Base-by-base conservation (phyloP, 2,888 invertebrate genomes). In the Thysanoteuthis rhombus region DNA sequence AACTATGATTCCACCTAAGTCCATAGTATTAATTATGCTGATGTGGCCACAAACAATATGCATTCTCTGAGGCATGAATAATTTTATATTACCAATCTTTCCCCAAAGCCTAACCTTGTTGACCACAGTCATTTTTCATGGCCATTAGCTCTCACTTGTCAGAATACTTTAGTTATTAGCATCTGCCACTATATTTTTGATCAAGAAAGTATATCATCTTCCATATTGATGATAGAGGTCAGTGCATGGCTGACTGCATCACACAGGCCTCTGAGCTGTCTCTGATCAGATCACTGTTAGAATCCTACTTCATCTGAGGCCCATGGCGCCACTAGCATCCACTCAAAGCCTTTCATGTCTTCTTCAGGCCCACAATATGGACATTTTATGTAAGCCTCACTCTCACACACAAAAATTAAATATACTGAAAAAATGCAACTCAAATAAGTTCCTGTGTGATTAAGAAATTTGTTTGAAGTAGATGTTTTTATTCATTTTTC, bases 11-110 rank as follows among this genome's bases (percentile, higher is more conserved):
- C n/a, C n/a, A 75, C 75, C 75, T 75, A 75, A 36, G 75, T 75
- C 75, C 75, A 36, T 36, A 75, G 75, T 75, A 75, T 75, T 75
- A 75, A 75, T 75, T 75, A 75, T 75, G 75, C 75, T n/a, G 75
- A 75, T 75, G n/a, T n/a, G 19, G 75, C 75, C 75, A 75, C n/a
- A 36, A 75, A 75, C n/a, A 36, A 75, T 75, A 75, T 75, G 75
- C 75, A 75, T 75, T 75, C 75, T 75, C n/a, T 75, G n/a, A n/a
- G 75, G 75, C 75, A 75, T 75, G 75, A 75, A 75, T 75, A 75
- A 75, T 75, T 75, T 75, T 75, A 75, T 75, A 75, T 75, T 75
- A 75, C 75, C 75, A 75, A 75, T 75, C 75, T 75, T 75, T 75
- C 75, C 75, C 75, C 75, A 75, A 75, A 75, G 75, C 75, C 75